Evolutionary conservation across 2,113 vertebrate species (phyloP), one percentile per base, ranked within the genome.

Genomic region (Scomber colias): DNA sequence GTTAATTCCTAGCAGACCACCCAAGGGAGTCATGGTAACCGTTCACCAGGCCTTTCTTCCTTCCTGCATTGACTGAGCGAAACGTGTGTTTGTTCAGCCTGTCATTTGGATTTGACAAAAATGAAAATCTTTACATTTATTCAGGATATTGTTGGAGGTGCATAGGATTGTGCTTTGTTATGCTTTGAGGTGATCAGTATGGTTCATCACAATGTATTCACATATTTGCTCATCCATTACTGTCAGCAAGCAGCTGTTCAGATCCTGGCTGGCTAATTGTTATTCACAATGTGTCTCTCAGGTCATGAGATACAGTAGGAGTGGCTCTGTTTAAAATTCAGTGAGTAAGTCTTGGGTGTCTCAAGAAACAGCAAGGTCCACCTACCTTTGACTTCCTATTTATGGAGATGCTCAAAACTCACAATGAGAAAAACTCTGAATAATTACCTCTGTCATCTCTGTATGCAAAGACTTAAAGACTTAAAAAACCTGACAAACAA

Each of bases 1-100:
- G 74, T 79, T 82, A 82, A 74, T 84, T 84, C 87, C 67, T 48
- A 16, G 7, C 68, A 68, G 74, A 62, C 17, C 55, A 69, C 77
- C 53, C 49, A 4, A 49, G 71, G 77, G 77, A 73, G 87, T 69
- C 84, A 76, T 81, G 81, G 81, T 19, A 69, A 89, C 82, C 50
- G 8, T 80, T 77, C 48, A 62, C 64, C 61, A 61, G 53, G 61
- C 70, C 48, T 30, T 46, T 56, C 66, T 68, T 66, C 68, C 9
- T 75, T 48, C 48, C 48, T 78, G 2, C 60, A 63, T n/a, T 71
- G 78, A 50, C 30, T 57, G 30, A 61, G 50, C 44, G 65, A 81
- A 71, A 54, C 67, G 65, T 72, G 65, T 72, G 50, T 64, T 79
- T 79, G 54, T 65, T 82, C 50, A 65, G 45, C 46, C 44, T 73